Base-by-base conservation (phyloP, 2,113 vertebrate genomes). In the Amblyornis subalaris region DNA sequence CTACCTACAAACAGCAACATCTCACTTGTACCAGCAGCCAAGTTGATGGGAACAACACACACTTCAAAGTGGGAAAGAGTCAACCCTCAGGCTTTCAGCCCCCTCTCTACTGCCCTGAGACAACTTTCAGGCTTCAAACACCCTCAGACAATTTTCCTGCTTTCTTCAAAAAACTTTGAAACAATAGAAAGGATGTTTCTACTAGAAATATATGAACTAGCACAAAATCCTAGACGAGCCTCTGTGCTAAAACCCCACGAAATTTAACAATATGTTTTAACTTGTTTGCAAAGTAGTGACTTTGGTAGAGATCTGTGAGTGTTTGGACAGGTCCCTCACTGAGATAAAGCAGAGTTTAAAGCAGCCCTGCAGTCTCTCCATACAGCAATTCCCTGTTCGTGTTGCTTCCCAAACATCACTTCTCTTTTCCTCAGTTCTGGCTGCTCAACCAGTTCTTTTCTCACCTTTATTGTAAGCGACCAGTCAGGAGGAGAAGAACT, bases 231-330 rank as follows among this genome's bases (percentile, higher is more conserved):
- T 61, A 28, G 23, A 57, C 64, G 21, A 76, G 26, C 5, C 7
- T 45, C 64, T 14, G 38, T 7, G 36, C n/a, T 61, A n/a, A 65
- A 65, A 11, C 26, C n/a, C 25, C 8, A 54, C 5, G 25, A 31
- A 35, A n/a, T 33, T 10, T 15, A 29, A 12, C 20, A 23, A 3
- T 4, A 25, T 2, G 22, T 72, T 70, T 57, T 11, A 44, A 24
- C 17, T 67, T 20, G 28, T 13, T 61, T 61, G 50, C 18, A 12
- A 64, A 64, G 40, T 0, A 26, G 36, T 12, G 50, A 38, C 42
- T 36, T 64, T 16, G 5, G n/a, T 3, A 50, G 65, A 51, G 36
- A 26, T 6, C 29, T 1, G 1, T 1, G 51, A 28, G 7, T 72
- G 7, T 21, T 42, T 35, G 58, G 44, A 72, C 72, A 47, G 23